Evolutionary conservation across 2,797 vertebrate genomes (phyloP).

Genomic region (Xerus rutilus): DNA sequence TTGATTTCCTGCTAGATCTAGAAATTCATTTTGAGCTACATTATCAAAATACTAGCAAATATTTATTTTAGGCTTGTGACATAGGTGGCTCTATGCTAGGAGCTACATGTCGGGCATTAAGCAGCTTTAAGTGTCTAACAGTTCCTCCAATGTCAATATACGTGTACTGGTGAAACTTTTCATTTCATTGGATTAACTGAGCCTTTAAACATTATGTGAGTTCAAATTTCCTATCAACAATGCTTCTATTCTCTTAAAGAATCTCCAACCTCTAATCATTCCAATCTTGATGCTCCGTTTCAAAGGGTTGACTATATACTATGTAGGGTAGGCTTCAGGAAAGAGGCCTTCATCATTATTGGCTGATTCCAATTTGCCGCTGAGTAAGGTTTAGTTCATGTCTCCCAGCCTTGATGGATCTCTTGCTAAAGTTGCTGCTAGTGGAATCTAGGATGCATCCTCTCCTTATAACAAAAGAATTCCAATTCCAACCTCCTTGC

Average conservation of each 20-base stretch:
- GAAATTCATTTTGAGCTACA: slow-evolving; percentile 19
- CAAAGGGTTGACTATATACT: background rate
- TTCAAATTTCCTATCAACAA: slow-evolving; percentile 3
- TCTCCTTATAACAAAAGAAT: background rate
- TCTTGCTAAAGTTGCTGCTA: background rate
- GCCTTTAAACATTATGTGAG: background rate
- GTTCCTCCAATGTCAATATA: background rate
- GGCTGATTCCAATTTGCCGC: background rate
- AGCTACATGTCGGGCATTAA: background rate
- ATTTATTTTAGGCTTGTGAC: background rate
- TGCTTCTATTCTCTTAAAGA: background rate
- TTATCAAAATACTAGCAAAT: background rate
- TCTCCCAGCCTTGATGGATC: too few species aligned
- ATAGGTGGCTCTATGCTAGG: background rate
- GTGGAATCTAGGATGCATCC: background rate
- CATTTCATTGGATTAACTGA: slow-evolving; percentile 20
- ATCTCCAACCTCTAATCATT: background rate
- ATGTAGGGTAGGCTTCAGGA: background rate
- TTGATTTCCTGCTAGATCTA: background rate
- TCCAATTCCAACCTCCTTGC: background rate
- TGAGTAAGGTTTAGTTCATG: background rate
- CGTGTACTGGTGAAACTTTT: background rate
- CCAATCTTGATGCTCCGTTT: fast-evolving
- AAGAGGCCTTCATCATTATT: background rate
- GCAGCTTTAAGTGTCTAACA: background rate